phyloP scores from a whole-genome alignment of 2,113 vertebrate genomes.

The Erinaceus europaeus region DNA sequence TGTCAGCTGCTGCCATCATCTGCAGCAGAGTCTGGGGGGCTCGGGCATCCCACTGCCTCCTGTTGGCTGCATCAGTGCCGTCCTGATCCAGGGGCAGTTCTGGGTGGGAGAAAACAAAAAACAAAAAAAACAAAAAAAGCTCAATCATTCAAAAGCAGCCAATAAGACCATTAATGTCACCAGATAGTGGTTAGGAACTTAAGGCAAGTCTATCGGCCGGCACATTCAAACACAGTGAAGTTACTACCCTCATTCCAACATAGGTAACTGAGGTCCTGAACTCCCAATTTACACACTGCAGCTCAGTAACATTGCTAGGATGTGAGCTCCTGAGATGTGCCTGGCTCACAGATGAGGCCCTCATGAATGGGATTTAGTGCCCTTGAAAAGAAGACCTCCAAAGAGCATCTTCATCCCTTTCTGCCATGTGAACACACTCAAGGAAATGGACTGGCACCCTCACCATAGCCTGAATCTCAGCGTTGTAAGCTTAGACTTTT shows the following conservation, averaged over 20 bases:
- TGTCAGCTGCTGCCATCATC: constrained; percentile 77
- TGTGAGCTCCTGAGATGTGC: background rate
- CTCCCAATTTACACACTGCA: background rate
- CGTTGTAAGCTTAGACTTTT: background rate
- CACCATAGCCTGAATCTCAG: background rate
- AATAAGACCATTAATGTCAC: background rate
- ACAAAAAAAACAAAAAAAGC: background rate
- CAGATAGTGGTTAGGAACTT: background rate
- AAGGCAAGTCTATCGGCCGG: background rate
- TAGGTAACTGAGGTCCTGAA: background rate
- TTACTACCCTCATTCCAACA: background rate
- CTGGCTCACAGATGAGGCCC: background rate
- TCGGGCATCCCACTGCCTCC: constrained; percentile 81
- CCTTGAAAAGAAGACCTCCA: background rate
- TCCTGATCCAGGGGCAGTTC: background rate
- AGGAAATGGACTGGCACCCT: background rate
- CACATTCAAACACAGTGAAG: background rate
- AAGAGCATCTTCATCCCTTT: background rate
- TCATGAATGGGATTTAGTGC: background rate
- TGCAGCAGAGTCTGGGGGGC: constrained; percentile 83
- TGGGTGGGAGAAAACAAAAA: background rate
- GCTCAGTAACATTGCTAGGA: background rate
- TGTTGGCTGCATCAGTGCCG: constrained; percentile 40
- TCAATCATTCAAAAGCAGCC: background rate
- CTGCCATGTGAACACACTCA: background rate